These are phyloP conservation scores for Benthosema pterotum DNA, from an alignment of 2,797 vertebrate genomes.

Conservation along the genomic window DNA sequence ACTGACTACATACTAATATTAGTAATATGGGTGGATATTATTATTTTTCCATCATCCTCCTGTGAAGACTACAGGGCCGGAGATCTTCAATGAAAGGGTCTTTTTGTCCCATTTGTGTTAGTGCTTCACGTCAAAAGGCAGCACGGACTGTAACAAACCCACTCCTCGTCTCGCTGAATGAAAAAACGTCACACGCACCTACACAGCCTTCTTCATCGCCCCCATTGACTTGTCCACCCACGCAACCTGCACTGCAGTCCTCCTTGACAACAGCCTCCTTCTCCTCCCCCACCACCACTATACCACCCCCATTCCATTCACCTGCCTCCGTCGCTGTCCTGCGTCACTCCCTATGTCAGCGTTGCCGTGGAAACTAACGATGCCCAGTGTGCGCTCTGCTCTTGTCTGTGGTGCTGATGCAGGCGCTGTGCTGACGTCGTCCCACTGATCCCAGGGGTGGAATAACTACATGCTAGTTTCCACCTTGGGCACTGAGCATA, in stretches of 20 bases:
- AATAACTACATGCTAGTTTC: conserved; percentile 58
- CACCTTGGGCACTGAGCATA: conserved; percentile 3
- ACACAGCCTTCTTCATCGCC: conserved; percentile 8
- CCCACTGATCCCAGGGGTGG: conserved; percentile 30
- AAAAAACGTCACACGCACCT: background rate
- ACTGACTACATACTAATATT: conserved; percentile 19
- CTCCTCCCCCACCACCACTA: conserved; percentile 48
- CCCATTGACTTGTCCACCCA: conserved; percentile 43
- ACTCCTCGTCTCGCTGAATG: too few species aligned
- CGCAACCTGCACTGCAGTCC: conserved; percentile 59
- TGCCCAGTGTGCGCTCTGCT: conserved; percentile 60
- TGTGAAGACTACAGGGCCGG: conserved; percentile 2
- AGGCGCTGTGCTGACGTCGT: conserved; percentile 69
- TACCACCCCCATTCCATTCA: conserved; percentile 46
- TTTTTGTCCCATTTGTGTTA: conserved; percentile 17
- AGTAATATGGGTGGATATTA: conserved; percentile 40
- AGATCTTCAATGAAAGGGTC: background rate
- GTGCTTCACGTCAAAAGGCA: conserved; percentile 25
- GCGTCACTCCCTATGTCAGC: conserved; percentile 76
- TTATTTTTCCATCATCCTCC: conserved; percentile 20
- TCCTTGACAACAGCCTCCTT: conserved; percentile 23
- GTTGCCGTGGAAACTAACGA: conserved; percentile 81
- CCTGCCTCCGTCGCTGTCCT: conserved; percentile 17
- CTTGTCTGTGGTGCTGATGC: conserved; percentile 77
- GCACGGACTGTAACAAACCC: conserved; percentile 4